These are phyloP conservation scores for Gnathonemus echidnorhynchus DNA, from an alignment of 2,113 vertebrate genomes.

Conservation along the genomic window DNA sequence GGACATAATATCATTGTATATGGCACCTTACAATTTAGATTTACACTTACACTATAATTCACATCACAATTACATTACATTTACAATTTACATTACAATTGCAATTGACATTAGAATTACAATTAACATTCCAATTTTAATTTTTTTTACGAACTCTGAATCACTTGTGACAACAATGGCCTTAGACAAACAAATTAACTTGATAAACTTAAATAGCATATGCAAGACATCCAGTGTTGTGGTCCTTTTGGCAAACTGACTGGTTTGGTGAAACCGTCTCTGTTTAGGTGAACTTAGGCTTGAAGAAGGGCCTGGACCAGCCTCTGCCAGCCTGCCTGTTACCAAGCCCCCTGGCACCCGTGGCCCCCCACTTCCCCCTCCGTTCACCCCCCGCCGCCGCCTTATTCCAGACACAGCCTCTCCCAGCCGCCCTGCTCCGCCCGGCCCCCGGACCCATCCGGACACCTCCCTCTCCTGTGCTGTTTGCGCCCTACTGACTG, in stretches of 20 bases:
- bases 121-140: background rate
- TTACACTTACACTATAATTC: background rate
- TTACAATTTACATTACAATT: background rate
- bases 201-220: background rate
- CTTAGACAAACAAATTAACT: background rate
- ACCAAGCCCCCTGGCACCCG: slow-evolving; percentile 78
- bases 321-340: slow-evolving; percentile 74
- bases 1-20: background rate
- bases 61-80: background rate
- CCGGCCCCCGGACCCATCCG: slow-evolving; percentile 89
- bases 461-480: slow-evolving; percentile 85
- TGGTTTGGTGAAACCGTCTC: background rate
- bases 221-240: background rate
- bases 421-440: slow-evolving; percentile 79
- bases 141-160: background rate
- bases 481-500: slow-evolving; percentile 91
- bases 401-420: slow-evolving; percentile 83
- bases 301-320: slow-evolving; percentile 81
- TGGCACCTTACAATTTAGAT: background rate
- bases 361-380: slow-evolving; percentile 75
- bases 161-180: background rate
- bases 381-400: slow-evolving; percentile 69
- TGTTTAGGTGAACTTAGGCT: slow-evolving; percentile 74
- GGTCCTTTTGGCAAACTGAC: background rate
- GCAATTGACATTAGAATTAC: background rate